Evolutionary conservation across 2,113 vertebrate species (phyloP).

Genomic region (Psittacara wagleri): DNA sequence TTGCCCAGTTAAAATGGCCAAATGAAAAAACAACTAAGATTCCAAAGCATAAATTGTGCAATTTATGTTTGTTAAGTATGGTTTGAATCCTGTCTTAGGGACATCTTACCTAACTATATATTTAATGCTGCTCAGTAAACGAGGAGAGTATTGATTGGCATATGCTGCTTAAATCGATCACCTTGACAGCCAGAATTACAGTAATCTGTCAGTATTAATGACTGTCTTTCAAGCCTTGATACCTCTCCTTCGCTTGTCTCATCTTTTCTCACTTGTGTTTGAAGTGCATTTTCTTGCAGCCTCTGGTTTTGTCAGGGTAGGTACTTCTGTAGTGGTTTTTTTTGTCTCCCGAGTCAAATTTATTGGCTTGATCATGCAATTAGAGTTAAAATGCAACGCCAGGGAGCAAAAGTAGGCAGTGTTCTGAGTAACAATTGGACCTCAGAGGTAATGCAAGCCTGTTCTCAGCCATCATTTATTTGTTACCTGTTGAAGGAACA

Average conservation of each 20-base stretch:
- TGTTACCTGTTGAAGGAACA: conserved; percentile 74
- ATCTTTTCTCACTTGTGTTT: conserved; percentile 73
- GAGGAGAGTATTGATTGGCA: conserved; percentile 93
- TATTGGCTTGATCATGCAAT: conserved; percentile 78
- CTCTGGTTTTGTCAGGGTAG: conserved; percentile 72
- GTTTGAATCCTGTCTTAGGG: conserved; percentile 78
- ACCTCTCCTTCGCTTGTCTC: conserved; percentile 76
- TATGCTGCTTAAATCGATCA: conserved; percentile 94
- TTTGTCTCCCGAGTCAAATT: conserved; percentile 71
- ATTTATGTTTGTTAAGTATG: conserved; percentile 78
- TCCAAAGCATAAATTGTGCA: conserved; percentile 78
- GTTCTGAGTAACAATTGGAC: conserved; percentile 61
- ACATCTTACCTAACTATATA: conserved; percentile 78
- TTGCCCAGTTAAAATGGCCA: background rate
- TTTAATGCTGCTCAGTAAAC: conserved; percentile 82
- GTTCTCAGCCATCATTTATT: conserved; percentile 70
- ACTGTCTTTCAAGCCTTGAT: conserved; percentile 84
- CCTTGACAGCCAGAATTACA: conserved; percentile 98
- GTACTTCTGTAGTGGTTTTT: conserved; percentile 51
- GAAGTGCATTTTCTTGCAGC: conserved; percentile 77
- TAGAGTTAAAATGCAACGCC: conserved; percentile 72
- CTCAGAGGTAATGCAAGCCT: conserved; percentile 58
- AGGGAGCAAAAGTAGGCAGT: conserved; percentile 62
- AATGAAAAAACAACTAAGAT: conserved; percentile 56
- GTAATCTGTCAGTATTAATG: conserved; percentile 99